Evolutionary conservation across 2,797 vertebrate species (phyloP), one percentile per base, ranked within the genome.

Genomic region (Ctenopoma kingsleyae): DNA sequence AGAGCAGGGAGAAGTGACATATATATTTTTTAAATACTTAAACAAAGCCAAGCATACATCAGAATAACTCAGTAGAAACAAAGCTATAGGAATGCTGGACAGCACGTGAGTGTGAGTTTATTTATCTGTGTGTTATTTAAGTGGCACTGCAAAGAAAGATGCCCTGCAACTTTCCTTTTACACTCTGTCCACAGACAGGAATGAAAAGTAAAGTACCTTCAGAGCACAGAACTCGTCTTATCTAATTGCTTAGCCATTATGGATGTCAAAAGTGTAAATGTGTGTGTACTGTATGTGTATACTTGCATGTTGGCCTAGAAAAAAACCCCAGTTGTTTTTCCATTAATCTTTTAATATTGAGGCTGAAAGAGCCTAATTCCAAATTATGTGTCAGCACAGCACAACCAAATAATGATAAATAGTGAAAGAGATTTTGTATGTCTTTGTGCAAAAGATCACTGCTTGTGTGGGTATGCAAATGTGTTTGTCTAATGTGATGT

Each of bases 1-100:
- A 23, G 68, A 71, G 70, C 59, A 64, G 36, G 58, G 57, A 70
- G 64, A 69, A 72, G 80, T 7, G 4, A 59, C 80, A 88, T 85
- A 25, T 63, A 68, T 22, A 86, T 86, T 89, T 86, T 85, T 71
- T 78, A 84, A 87, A 89, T 65, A 71, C 67, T 81, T 71, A 75
- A 71, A 67, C 62, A 71, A 82, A 63, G 75, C 52, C 56, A 41
- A 62, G 74, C 74, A 76, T 82, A 79, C 61, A 87, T 85, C 75
- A 83, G 56, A 59, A 50, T 20, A 52, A 38, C 22, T 9, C 64
- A 52, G 12, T 13, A 46, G 78, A 76, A 75, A 71, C 51, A 76
- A 67, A 77, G 63, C 61, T 58, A 20, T 35, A 57, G 57, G 30
- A 60, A 54, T 5, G 22, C n/a, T 51, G 50, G 56, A 53, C 0